These are phyloP conservation scores for Plotosus lineatus DNA, from an alignment of 2,113 vertebrate genomes.

Conservation along the genomic window DNA sequence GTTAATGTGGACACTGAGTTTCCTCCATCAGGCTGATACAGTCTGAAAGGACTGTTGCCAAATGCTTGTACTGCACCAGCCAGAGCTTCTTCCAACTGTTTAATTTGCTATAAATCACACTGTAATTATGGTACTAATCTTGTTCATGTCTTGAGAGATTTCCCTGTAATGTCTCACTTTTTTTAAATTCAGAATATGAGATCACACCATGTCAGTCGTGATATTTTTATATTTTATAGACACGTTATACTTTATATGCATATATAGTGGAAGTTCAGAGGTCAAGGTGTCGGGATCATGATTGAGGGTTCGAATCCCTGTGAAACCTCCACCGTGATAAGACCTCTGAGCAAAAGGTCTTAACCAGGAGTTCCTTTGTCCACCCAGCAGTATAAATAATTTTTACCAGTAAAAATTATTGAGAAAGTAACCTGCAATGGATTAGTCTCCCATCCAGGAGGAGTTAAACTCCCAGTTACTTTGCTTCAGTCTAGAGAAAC, in stretches of 20 bases:
- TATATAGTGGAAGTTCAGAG: background rate
- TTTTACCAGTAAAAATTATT: no score
- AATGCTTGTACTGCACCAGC: background rate
- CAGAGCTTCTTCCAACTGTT: background rate
- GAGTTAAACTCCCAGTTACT: no score
- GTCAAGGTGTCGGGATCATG: no score
- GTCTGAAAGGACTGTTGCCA: background rate
- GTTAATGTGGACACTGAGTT: background rate
- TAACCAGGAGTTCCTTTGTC: no score
- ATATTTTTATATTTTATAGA: background rate
- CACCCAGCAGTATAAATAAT: no score
- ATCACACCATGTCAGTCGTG: background rate
- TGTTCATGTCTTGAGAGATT: conserved; percentile 1
- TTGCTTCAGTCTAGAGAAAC: no score
- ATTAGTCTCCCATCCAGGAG: no score
- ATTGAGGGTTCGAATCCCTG: no score
- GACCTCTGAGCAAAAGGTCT: no score
- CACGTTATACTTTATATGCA: background rate
- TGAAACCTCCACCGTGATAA: no score
- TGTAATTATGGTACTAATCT: background rate
- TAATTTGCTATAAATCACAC: conserved; percentile 22
- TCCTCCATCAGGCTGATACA: background rate
- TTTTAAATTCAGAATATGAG: background rate
- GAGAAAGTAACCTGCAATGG: no score
- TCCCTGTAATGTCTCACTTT: background rate